A percentile compares a stretch with the other conserved stretches of the same genome.
Conservation (phyloP, 2,888 invertebrate species). For the Papilio protenor region DNA sequence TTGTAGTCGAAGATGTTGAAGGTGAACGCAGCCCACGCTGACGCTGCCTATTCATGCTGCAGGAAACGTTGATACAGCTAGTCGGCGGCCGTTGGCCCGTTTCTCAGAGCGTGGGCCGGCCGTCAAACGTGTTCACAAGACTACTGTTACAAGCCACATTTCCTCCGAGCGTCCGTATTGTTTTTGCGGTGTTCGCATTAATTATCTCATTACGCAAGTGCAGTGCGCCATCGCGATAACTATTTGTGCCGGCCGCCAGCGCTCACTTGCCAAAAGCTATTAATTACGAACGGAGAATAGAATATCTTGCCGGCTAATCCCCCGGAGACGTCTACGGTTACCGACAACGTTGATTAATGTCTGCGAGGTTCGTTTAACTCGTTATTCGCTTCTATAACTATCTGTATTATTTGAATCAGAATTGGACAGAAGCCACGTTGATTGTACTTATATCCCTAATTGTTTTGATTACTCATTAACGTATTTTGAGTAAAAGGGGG, state of each 20-base stretch:
- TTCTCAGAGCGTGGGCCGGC: conserved; percentile 71
- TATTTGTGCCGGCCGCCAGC: conserved; percentile 71
- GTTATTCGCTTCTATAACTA: conserved; percentile 67
- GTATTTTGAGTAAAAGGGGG: not conserved
- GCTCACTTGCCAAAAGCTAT: conserved; percentile 83
- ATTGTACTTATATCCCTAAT: conserved; percentile 54
- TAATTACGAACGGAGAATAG: conserved; percentile 81
- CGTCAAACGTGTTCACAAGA: conserved; percentile 65
- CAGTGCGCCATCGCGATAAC: conserved; percentile 69
- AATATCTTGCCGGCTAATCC: conserved; percentile 81
- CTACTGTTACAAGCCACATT: conserved; percentile 68
- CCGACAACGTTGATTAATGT: conserved; percentile 82
- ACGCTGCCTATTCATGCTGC: conserved; percentile 56
- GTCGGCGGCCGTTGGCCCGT: conserved; percentile 73
- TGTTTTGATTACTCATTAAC: not conserved
- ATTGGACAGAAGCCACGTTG: conserved; percentile 75
- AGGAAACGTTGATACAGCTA: conserved; percentile 56
- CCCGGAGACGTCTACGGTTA: conserved; percentile 80
- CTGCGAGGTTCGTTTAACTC: conserved; percentile 76
- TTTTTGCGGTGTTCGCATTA: conserved; percentile 69
- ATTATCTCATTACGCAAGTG: conserved; percentile 76
- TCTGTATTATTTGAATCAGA: conserved; percentile 62
- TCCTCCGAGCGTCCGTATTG: conserved; percentile 66
- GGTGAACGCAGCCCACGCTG: conserved; percentile 54
- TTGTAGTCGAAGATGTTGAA: conserved; percentile 47